Evolutionary conservation across 2,113 vertebrate species (phyloP).

Genomic region (Microcebus murinus): DNA sequence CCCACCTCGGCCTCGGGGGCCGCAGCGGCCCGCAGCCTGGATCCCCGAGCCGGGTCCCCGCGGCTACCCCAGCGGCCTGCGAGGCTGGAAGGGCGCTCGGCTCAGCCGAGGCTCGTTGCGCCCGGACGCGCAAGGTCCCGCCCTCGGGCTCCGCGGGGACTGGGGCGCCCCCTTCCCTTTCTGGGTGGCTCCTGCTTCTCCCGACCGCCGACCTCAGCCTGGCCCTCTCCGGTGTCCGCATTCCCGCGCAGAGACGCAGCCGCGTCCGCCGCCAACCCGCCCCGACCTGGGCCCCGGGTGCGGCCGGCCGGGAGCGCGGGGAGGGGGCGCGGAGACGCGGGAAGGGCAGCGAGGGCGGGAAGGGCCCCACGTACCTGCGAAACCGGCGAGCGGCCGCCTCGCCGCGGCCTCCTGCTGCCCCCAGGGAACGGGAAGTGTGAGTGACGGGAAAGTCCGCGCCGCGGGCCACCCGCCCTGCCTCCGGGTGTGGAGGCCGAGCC

Average conservation of each 20-base stretch:
- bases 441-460: accelerated
- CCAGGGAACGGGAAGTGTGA: background rate
- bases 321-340: accelerated
- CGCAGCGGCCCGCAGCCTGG: background rate
- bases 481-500: accelerated
- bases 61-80: background rate
- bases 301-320: background rate
- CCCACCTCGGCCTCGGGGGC: background rate
- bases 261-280: background rate
- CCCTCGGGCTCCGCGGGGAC: too few relatives aligned
- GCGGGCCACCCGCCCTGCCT: background rate
- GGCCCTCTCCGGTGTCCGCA: background rate
- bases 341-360: background rate
- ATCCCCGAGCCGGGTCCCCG: background rate
- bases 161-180: background rate
- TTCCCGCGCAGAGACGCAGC: too few relatives aligned
- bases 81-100: background rate
- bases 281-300: background rate
- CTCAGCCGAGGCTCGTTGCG: background rate
- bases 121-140: background rate
- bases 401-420: background rate
- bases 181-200: background rate
- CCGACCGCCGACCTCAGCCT: background rate
- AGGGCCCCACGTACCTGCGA: background rate
- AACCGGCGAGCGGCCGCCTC: too few relatives aligned